Evolutionary conservation across 1,140 invertebrate species (phyloP), one percentile per base, ranked within the genome.

Genomic region (Rhagoletis pomonella): DNA sequence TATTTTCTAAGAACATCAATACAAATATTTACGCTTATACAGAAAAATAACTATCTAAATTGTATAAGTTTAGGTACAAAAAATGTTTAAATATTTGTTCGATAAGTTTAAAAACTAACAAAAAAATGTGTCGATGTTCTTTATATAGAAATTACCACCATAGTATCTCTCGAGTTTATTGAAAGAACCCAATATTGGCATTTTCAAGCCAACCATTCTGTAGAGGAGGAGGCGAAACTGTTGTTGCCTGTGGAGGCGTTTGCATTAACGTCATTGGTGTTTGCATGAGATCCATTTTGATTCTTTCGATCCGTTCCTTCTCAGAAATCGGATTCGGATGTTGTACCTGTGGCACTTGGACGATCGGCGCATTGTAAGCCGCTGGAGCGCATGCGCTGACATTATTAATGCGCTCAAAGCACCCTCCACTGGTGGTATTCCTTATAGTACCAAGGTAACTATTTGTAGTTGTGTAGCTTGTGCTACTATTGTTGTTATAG

Each of bases 251-350:
- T 10, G 17, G 17, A 81, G n/a, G 47, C 1, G 73, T 10, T 29
- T 81, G 73, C 47, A 50, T 81, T 44, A 73, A 44, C 39, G 42
- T 42, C 7, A 55, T 9, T 4, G 73, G 47, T 50, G 73, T 55
- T 81, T 81, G 73, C 73, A 81, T 81, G 73, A 81, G 73, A 81
- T 81, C 47, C 47, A 6, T 19, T 55, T 55, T 81, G 12, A 81
- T 81, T 81, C 47, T 81, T 55, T 81, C 73, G 12, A 81, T 81
- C 73, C 17, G 7, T 55, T 81, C 73, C 44, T 17, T 81, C 9
- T 81, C 73, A 29, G 73, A 81, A 81, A 12, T 55, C 10, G n/a
- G 50, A 19, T 55, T 81, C 6, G 50, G 60, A 9, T 14, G 12
- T 14, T 62, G 44, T 10, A 10, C 47, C 47, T 7, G 17, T 55